Conservation (phyloP, 2,888 invertebrate species). For the Drosophila pullipes region DNA sequence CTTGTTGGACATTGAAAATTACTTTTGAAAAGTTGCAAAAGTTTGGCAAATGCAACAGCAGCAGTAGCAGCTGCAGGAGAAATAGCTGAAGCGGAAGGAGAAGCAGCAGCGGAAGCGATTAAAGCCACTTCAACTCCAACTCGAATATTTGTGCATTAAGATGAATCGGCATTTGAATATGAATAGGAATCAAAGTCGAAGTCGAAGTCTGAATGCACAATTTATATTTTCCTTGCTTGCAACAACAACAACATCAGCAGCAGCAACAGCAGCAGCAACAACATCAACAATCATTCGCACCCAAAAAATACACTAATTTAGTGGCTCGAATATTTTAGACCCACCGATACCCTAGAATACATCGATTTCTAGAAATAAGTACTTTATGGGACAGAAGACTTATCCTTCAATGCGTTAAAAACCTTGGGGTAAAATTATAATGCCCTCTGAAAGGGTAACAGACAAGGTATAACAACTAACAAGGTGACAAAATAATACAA, state of each 20-base stretch:
- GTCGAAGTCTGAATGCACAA: conserved; percentile 40
- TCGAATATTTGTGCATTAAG: conserved; percentile 1
- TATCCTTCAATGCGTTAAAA: not conserved
- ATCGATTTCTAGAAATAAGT: too few species aligned
- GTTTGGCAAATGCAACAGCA: conserved; percentile 20
- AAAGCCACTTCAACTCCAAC: conserved; percentile 29
- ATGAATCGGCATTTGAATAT: conserved; percentile 4
- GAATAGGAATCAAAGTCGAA: not conserved
- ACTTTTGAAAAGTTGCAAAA: conserved; percentile 51
- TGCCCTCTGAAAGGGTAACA: not conserved
- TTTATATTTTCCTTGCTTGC: conserved; percentile 63
- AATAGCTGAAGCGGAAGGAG: conserved; percentile 14
- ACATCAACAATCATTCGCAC: not conserved
- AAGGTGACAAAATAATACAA: not conserved
- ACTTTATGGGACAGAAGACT: too few species aligned
- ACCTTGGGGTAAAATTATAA: not conserved
- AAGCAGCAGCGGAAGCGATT: conserved; percentile 22
- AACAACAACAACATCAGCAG: conserved; percentile 1
- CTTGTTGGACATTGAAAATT: conserved; percentile 55
- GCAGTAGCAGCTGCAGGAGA: not conserved
- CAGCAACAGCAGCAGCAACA: not conserved
- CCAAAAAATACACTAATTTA: too few species aligned
- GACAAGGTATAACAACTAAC: conserved; percentile 6
- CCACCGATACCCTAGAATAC: too few species aligned
- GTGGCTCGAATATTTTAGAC: too few species aligned